A percentile compares a stretch with the other conserved stretches of the same genome.
These are phyloP conservation scores for Pelosia muscerda DNA, from an alignment of 2,888 invertebrate species.

Conservation along the genomic window DNA sequence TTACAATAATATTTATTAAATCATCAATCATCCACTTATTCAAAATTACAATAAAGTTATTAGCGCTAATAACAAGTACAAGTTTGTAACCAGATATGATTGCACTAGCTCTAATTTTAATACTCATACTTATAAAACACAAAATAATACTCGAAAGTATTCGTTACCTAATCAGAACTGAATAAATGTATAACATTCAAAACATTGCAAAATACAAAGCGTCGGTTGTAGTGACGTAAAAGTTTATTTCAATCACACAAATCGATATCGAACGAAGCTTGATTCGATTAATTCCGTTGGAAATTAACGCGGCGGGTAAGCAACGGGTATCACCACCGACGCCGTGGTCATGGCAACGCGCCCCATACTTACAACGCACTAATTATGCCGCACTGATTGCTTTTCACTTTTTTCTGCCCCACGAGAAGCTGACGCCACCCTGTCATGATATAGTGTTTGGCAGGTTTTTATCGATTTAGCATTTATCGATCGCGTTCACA, in stretches of 20 bases:
- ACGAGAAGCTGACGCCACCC: slow-evolving; percentile 84
- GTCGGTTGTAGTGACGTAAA: slow-evolving; percentile 55
- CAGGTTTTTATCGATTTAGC: slow-evolving; percentile 66
- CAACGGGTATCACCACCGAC: slow-evolving; percentile 80
- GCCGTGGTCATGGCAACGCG: slow-evolving; percentile 82
- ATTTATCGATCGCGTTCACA: slow-evolving; percentile 54
- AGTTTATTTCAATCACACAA: slow-evolving; percentile 67
- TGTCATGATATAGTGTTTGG: slow-evolving; percentile 73
- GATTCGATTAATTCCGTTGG: slow-evolving; percentile 84
- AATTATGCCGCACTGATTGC: slow-evolving; percentile 87
- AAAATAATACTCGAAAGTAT: neutral
- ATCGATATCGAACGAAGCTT: slow-evolving; percentile 76
- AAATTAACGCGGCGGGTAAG: slow-evolving; percentile 84
- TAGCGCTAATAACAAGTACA: neutral
- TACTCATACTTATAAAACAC: neutral
- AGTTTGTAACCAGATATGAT: neutral
- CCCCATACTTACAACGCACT: slow-evolving; percentile 86
- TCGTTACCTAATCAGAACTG: neutral
- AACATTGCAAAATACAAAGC: slow-evolving; percentile 24
- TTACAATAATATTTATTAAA: neutral
- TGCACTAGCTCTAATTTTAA: neutral
- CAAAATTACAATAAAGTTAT: neutral
- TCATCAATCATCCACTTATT: neutral
- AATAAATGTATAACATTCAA: slow-evolving; percentile 4
- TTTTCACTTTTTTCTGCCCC: slow-evolving; percentile 85